These are phyloP conservation scores for Geopemphigus sp. DNA, from an alignment of 1,140 invertebrate species.

Conservation along the genomic window DNA sequence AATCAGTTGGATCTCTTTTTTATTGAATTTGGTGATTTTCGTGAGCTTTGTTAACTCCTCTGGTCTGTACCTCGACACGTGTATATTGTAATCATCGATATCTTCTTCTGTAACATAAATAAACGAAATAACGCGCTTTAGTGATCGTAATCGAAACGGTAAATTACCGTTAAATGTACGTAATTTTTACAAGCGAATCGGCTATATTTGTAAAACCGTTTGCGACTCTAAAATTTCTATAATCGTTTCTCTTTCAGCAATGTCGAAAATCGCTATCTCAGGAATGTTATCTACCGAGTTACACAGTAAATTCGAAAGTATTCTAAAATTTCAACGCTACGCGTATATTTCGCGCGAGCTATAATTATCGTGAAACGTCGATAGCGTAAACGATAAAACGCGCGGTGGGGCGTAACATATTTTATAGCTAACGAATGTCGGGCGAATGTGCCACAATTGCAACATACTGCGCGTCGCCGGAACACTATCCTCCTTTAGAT, in stretches of 20 bases:
- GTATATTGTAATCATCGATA: constrained; percentile 66
- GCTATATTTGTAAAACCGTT: too few species aligned
- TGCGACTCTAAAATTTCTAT: too few species aligned
- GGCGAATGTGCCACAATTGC: background rate
- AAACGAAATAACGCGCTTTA: background rate
- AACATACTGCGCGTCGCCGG: background rate
- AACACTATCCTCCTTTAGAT: background rate
- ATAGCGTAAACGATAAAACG: background rate
- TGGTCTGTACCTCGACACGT: constrained; percentile 70
- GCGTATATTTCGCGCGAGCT: background rate
- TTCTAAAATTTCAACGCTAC: background rate
- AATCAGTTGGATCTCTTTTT: constrained; percentile 88
- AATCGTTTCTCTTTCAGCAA: too few species aligned
- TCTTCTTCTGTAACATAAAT: constrained; percentile 67
- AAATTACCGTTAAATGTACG: too few species aligned
- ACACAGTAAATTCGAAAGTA: background rate
- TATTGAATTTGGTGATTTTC: constrained; percentile 78
- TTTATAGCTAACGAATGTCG: background rate
- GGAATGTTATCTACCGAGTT: background rate
- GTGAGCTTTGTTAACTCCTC: constrained; percentile 80
- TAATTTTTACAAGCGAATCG: too few species aligned
- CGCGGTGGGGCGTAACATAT: background rate
- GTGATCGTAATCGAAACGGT: too few species aligned
- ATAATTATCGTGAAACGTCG: background rate
- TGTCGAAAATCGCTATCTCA: too few species aligned